A percentile compares a stretch with the other conserved stretches of the same genome.
Conservation (phyloP, 2,888 invertebrate species). For the Leptopilina myrica region DNA sequence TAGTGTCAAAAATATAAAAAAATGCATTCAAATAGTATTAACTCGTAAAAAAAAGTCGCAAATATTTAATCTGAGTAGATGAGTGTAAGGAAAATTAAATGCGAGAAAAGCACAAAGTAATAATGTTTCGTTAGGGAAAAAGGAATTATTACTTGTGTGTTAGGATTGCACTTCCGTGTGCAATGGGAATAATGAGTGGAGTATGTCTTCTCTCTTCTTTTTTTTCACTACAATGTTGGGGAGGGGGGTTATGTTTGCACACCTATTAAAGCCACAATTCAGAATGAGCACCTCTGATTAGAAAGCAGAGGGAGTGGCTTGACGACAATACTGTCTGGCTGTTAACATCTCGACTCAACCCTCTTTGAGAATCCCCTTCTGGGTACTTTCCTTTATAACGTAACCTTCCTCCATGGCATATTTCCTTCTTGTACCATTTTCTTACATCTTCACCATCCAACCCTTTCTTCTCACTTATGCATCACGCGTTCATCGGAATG, state of each 20-base stretch:
- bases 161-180: constrained; percentile 2
- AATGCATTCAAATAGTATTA: too few relatives aligned
- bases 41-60: too few relatives aligned
- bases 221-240: constrained; percentile 29
- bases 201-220: constrained; percentile 13
- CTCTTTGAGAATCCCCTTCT: constrained; percentile 60
- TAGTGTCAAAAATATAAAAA: too few relatives aligned
- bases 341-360: constrained; percentile 63
- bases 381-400: constrained; percentile 63
- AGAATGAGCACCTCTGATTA: constrained; percentile 60
- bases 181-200: constrained; percentile 19
- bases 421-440: not conserved
- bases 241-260: constrained; percentile 32
- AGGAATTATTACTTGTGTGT: constrained; percentile 9
- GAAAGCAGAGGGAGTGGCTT: constrained; percentile 58
- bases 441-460: constrained; percentile 36
- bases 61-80: too few relatives aligned
- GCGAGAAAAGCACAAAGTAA: not conserved
- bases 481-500: constrained; percentile 24
- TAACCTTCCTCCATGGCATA: constrained; percentile 28
- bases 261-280: constrained; percentile 45
- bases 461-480: constrained; percentile 40
- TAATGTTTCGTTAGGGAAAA: not conserved
- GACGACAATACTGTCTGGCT: constrained; percentile 65
- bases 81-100: too few relatives aligned